Base-by-base conservation (phyloP, 2,888 invertebrate species). In the Gastrophysa polygoni region DNA sequence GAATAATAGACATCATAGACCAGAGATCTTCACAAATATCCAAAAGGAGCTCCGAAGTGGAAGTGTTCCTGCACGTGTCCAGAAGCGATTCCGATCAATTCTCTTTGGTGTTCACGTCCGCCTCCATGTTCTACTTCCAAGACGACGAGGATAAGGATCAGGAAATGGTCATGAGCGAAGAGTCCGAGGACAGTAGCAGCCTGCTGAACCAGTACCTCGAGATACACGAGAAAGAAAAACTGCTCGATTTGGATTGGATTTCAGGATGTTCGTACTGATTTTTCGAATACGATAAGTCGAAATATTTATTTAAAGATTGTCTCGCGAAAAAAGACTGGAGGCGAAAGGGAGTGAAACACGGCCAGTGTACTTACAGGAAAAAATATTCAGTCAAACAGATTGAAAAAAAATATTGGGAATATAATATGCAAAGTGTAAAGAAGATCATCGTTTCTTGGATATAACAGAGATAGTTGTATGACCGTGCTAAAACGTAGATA, bases 61-160 rank as follows among this genome's bases (percentile, higher is more conserved):
- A 66, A 29, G n/a, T 50, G 8, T 24, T 66, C 1, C 17, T 54
- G 16, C 58, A 63, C 11, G 51, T 66, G 17, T 62, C 64, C 8
- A 8, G 17, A 44, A 60, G 54, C 44, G 67, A 70, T 0, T 72
- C 74, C 7, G 74, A 75, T 44, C 73, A 76, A 8, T 76, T 68
- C 58, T 73, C 74, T 0, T 43, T 77, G 18, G 69, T 76, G 4
- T 70, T 76, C 48, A 70, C 77, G 7, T 74, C 72, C 0, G 73
- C 73, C 38, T 59, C 73, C 29, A 57, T 72, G 55, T 71, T 71
- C 43, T 63, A 68, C 14, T 70, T 70, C n/a, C 66, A 74, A 47
- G 70, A 64, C 21, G 64, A 64, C n/a, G 64, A 64, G 38, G 64
- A 64, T 0, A 47, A 34, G 17, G 34, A 24, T 6, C n/a, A 46